These are phyloP conservation scores for Planococcus citri DNA, from an alignment of 1,140 invertebrate genomes.

Conservation along the genomic window DNA sequence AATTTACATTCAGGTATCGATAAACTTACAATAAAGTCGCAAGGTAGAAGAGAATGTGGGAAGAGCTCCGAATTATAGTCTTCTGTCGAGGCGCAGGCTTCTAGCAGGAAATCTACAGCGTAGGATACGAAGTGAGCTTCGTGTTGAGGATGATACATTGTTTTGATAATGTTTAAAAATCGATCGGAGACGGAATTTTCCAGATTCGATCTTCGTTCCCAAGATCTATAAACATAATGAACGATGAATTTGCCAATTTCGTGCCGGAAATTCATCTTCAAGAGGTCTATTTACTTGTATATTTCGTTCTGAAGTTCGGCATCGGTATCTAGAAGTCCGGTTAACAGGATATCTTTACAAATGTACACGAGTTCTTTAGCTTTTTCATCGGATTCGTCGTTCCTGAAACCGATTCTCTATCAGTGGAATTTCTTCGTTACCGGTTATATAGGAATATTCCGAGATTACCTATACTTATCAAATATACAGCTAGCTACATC, in stretches of 20 bases:
- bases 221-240: background rate
- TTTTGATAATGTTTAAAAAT: background rate
- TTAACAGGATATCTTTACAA: background rate
- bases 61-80: background rate
- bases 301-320: background rate
- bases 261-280: background rate
- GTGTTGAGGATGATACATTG: background rate
- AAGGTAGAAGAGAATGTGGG: background rate
- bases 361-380: background rate
- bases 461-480: background rate
- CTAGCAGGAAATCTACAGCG: background rate
- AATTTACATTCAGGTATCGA: too few species aligned
- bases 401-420: too few species aligned
- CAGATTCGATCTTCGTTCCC: background rate
- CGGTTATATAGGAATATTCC: background rate
- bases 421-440: background rate
- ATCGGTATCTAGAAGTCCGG: background rate
- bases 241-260: background rate
- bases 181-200: background rate
- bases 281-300: background rate
- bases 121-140: background rate
- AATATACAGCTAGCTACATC: background rate
- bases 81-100: background rate
- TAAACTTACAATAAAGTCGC: background rate
- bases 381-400: background rate